A percentile compares a stretch with the other conserved stretches of the same genome.
These are phyloP conservation scores for Silurus asotus DNA, from an alignment of 2,113 vertebrate genomes.

Conservation along the genomic window DNA sequence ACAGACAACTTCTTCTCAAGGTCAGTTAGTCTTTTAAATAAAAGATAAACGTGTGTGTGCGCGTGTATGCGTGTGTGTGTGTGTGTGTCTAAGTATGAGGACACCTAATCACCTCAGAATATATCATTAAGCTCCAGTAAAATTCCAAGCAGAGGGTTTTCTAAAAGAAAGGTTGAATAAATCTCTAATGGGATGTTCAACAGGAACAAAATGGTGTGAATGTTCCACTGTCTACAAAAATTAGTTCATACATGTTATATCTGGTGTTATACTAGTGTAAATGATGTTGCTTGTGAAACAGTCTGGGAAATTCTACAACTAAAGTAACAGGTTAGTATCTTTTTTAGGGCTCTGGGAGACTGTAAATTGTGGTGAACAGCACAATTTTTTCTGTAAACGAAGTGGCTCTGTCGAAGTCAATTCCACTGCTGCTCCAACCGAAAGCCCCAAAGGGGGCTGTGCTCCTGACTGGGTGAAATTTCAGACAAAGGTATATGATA, in stretches of 20 bases:
- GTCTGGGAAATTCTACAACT: not conserved
- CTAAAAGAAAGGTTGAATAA: not conserved
- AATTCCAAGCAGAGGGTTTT: not conserved
- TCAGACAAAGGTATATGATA: conserved; percentile 70
- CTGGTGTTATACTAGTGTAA: not conserved
- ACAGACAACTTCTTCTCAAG: conserved; percentile 76
- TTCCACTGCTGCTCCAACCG: conserved; percentile 75
- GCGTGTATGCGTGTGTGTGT: too few species aligned
- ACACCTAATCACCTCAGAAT: not conserved
- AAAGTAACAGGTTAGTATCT: not conserved
- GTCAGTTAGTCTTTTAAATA: conserved; percentile 69
- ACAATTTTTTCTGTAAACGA: conserved; percentile 83
- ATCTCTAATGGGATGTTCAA: not conserved
- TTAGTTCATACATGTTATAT: not conserved
- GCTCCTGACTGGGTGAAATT: conserved; percentile 77
- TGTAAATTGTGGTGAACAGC: conserved; percentile 80
- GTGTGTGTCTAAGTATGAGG: not conserved
- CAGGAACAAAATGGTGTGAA: not conserved
- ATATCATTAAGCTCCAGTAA: not conserved
- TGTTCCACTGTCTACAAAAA: not conserved
- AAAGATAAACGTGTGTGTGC: not conserved
- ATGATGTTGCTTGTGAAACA: not conserved
- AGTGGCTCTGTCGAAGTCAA: conserved; percentile 75
- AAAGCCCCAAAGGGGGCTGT: conserved; percentile 76
- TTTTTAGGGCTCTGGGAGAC: conserved; percentile 44